These are phyloP conservation scores for Lepisosteus oculatus DNA, from an alignment of 2,113 vertebrate species.

Conservation along the genomic window DNA sequence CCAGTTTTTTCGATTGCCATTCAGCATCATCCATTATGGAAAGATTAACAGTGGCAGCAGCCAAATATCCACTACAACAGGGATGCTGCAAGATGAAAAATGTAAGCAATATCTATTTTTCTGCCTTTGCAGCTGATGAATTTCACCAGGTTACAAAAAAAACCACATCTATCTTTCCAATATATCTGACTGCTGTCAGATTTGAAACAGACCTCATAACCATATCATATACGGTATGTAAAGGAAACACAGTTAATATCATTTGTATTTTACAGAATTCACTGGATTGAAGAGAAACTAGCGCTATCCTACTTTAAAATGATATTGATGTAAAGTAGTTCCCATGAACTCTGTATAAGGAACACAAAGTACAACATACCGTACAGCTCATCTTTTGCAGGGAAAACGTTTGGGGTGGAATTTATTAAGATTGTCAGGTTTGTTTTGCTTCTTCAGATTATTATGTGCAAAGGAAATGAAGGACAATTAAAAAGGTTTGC, in stretches of 20 bases:
- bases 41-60: conserved; percentile 30
- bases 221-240: not conserved
- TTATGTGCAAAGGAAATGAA: too few species aligned
- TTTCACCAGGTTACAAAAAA: conserved; percentile 11
- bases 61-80: conserved; percentile 14
- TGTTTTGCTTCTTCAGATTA: too few species aligned
- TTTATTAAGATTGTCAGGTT: too few species aligned
- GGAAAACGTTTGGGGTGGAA: too few species aligned
- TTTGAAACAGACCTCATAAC: conserved; percentile 6
- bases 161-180: conserved; percentile 19
- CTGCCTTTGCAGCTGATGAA: conserved; percentile 15
- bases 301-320: too few species aligned
- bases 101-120: conserved; percentile 2
- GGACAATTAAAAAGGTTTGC: too few species aligned
- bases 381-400: too few species aligned
- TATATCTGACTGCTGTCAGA: not conserved
- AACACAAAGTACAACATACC: too few species aligned
- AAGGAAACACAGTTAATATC: not conserved
- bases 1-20: conserved; percentile 16
- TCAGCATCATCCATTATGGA: conserved; percentile 30
- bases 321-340: too few species aligned
- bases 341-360: too few species aligned
- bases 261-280: not conserved
- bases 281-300: too few species aligned
- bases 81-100: not conserved